Evolutionary conservation across 2,113 vertebrate species (phyloP).

Genomic region (Coptodon bakossiorum): DNA sequence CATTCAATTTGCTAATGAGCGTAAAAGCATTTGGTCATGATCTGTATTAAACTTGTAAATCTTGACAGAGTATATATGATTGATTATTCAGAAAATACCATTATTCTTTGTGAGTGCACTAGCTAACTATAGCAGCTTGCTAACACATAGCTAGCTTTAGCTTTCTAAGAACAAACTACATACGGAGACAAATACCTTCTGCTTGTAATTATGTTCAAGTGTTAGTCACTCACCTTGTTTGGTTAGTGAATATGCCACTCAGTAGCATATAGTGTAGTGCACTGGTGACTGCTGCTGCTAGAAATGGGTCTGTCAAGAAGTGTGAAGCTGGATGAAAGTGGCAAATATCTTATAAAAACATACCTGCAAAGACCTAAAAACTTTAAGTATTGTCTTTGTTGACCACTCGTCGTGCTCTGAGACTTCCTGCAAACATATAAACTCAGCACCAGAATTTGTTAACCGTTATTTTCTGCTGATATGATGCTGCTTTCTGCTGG

Average conservation of each 20-base stretch:
- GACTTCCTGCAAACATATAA: not conserved
- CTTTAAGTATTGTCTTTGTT: not conserved
- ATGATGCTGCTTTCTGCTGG: not conserved
- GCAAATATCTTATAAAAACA: not conserved
- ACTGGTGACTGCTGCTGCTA: not conserved
- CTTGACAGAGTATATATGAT: not conserved
- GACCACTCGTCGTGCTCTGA: not conserved
- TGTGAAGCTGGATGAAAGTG: not conserved
- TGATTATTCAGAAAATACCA: rapidly evolving
- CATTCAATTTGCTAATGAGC: rapidly evolving
- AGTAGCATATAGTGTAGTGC: not conserved
- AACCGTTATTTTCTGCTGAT: rapidly evolving
- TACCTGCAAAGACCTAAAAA: not conserved
- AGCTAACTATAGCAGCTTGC: not conserved
- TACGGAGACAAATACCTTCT: not conserved
- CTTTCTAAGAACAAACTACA: rapidly evolving
- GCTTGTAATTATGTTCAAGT: not conserved
- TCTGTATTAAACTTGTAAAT: not conserved
- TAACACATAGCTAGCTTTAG: not conserved
- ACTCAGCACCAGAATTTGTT: not conserved
- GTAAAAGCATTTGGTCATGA: not conserved
- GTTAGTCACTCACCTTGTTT: not conserved
- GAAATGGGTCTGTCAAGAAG: not conserved
- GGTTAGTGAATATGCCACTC: not conserved
- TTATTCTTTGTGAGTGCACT: not conserved